Conservation (phyloP, 2,113 vertebrate species). For the Myotis yumanensis region DNA sequence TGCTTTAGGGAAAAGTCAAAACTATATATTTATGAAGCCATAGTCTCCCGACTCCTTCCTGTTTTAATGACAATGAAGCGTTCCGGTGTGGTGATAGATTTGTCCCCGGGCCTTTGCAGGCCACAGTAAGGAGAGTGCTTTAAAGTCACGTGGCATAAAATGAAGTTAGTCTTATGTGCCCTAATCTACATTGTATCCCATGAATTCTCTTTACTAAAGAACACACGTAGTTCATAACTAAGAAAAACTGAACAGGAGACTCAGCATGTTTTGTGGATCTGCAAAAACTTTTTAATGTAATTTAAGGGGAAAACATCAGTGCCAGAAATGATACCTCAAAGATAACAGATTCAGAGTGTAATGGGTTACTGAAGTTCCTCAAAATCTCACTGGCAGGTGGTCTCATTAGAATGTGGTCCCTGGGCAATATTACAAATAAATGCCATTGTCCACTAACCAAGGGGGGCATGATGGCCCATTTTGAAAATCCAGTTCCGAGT, state of each 20-base stretch:
- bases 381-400: not conserved
- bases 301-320: slow-evolving; percentile 23
- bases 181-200: not conserved
- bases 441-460: not conserved
- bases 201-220: not conserved
- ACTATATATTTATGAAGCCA: not conserved
- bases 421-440: not conserved
- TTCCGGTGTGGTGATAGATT: not conserved
- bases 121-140: not conserved
- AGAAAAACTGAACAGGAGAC: slow-evolving; percentile 49
- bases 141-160: not conserved
- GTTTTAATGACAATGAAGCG: not conserved
- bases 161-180: not conserved
- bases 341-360: slow-evolving; percentile 28
- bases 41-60: not conserved
- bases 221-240: not conserved
- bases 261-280: slow-evolving; percentile 1
- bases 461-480: not conserved
- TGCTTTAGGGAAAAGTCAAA: not conserved
- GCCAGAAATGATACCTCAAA: not conserved
- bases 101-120: not conserved
- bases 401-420: not conserved
- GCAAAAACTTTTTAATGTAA: slow-evolving; percentile 60
- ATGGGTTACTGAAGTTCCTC: not conserved
- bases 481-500: slow-evolving; percentile 14